Evolutionary conservation across 2,888 invertebrate genomes (phyloP).

Genomic region (Lysandra coridon): DNA sequence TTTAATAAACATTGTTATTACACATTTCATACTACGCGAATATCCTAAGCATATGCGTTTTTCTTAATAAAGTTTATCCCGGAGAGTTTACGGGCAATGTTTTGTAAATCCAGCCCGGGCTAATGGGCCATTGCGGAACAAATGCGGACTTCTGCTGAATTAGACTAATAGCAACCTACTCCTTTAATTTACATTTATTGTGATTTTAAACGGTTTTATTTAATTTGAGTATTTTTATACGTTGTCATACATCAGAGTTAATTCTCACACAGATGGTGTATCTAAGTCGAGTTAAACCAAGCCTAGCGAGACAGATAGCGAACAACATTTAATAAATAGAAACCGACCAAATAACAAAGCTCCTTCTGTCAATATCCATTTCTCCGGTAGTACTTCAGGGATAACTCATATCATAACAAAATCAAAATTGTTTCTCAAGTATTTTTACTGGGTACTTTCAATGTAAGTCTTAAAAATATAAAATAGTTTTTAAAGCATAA

Average conservation of each 20-base stretch:
- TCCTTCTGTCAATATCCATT: no score
- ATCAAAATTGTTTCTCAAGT: no score
- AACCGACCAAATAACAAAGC: no score
- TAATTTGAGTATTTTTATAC: constrained; percentile 37
- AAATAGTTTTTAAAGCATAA: no score
- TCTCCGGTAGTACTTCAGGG: no score
- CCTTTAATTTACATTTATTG: constrained; percentile 63
- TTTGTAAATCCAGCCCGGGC: constrained; percentile 67
- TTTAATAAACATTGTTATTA: constrained; percentile 40
- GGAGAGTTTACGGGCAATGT: constrained; percentile 61
- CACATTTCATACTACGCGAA: constrained; percentile 45
- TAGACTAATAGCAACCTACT: constrained; percentile 67
- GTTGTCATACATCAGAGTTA: constrained; percentile 5
- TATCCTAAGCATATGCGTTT: constrained; percentile 51
- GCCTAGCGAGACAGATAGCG: no score
- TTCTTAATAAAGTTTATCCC: constrained; percentile 72
- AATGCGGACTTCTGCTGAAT: constrained; percentile 68
- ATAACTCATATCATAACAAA: no score
- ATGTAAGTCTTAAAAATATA: no score
- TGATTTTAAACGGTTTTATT: constrained; percentile 48
- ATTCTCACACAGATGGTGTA: no score
- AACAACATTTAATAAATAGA: no score
- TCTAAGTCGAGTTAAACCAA: no score
- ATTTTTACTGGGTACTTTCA: no score
- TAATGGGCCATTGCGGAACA: constrained; percentile 69